Conservation (phyloP, 2,113 vertebrate genomes). For the Dendropsophus ebraccatus region DNA sequence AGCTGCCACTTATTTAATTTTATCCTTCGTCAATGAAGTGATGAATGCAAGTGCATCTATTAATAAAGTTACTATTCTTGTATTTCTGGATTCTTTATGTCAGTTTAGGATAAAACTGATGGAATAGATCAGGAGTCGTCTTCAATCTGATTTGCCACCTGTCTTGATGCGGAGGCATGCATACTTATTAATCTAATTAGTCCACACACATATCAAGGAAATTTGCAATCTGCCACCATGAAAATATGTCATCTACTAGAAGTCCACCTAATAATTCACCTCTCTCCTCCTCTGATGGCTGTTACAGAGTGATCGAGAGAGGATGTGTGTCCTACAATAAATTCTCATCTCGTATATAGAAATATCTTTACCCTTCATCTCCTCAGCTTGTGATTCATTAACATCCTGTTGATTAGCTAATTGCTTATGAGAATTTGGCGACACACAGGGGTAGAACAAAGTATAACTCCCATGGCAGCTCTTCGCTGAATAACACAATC, state of each 20-base stretch:
- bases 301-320: constrained; percentile 62
- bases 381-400: constrained; percentile 24
- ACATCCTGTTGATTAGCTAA: constrained; percentile 47
- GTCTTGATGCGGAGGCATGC: constrained; percentile 74
- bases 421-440: constrained; percentile 49
- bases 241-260: constrained; percentile 78
- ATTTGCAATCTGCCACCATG: constrained; percentile 74
- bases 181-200: constrained; percentile 82
- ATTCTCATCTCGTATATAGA: constrained; percentile 2
- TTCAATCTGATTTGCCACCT: constrained; percentile 78
- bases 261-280: constrained; percentile 74
- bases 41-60: constrained; percentile 16
- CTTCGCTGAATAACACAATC: constrained; percentile 2
- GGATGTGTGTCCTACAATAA: constrained; percentile 63
- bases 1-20: not conserved
- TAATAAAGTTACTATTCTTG: constrained; percentile 39
- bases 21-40: not conserved
- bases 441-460: constrained; percentile 43
- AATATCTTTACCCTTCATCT: constrained; percentile 39
- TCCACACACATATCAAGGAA: constrained; percentile 75
- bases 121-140: constrained; percentile 71
- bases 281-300: constrained; percentile 61
- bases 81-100: constrained; percentile 18
- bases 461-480: constrained; percentile 20
- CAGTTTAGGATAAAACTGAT: constrained; percentile 62